phyloP scores from a whole-genome alignment of 2,113 vertebrate species.

The Heliornis fulica region DNA sequence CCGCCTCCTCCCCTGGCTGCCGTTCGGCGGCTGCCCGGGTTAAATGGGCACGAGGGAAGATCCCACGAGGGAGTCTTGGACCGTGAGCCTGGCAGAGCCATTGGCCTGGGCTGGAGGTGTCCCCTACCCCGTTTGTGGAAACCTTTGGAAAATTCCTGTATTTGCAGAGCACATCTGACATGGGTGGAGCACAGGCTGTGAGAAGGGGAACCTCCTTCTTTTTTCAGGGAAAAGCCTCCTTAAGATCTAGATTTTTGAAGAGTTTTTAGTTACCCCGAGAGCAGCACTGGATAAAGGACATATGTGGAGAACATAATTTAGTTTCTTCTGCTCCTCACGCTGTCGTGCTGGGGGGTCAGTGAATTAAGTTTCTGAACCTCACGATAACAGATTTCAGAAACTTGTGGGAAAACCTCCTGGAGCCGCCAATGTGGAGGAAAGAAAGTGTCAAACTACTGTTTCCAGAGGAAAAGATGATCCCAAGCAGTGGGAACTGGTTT shows the following conservation, averaged over 20 bases:
- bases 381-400: background rate
- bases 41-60: background rate
- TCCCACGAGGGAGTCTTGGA: background rate
- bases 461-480: background rate
- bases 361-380: background rate
- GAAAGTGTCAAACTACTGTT: accelerated
- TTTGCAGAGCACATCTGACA: background rate
- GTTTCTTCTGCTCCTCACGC: background rate
- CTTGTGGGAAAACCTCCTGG: background rate
- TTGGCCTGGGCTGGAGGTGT: background rate
- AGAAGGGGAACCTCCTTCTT: too few relatives aligned
- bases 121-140: background rate
- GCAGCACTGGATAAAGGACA: background rate
- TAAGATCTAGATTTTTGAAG: background rate
- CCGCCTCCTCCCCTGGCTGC: too few relatives aligned
- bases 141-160: background rate
- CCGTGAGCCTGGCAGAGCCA: background rate
- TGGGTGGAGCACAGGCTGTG: background rate
- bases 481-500: background rate
- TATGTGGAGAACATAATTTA: background rate
- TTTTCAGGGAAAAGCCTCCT: too few relatives aligned
- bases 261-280: background rate
- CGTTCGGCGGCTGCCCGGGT: background rate
- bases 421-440: background rate
- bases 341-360: background rate